Conservation (phyloP, 2,113 vertebrate species). For the Nyctereutes procyonoides region DNA sequence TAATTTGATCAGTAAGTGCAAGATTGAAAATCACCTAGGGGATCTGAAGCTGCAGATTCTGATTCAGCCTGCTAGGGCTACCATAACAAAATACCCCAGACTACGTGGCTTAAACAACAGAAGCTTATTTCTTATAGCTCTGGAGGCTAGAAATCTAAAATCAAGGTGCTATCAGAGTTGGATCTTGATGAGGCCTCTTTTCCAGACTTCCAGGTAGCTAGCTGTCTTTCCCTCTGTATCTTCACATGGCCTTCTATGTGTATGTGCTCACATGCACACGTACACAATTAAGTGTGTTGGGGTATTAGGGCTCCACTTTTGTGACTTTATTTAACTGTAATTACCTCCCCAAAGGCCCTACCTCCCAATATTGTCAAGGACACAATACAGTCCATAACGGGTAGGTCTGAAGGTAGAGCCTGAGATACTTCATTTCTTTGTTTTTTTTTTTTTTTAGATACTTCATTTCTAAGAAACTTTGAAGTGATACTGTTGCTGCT, state of each 20-base stretch:
- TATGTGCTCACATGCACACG: neutral
- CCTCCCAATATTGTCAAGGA: neutral
- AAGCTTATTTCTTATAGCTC: neutral
- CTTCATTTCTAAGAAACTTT: neutral
- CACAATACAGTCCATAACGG: neutral
- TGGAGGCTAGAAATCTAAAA: neutral
- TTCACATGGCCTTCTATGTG: neutral
- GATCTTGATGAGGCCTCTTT: neutral
- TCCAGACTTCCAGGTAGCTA: neutral
- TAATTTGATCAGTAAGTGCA: neutral
- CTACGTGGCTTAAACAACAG: neutral
- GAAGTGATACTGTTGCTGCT: neutral
- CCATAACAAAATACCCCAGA: neutral
- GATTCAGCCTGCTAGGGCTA: neutral
- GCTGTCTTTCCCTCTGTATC: neutral
- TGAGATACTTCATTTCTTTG: neutral
- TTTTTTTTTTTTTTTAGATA: no score
- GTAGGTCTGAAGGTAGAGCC: neutral
- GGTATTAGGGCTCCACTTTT: neutral
- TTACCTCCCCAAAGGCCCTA: neutral
- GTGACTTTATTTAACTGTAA: neutral
- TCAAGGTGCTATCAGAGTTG: neutral
- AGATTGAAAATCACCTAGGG: neutral
- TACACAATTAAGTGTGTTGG: neutral
- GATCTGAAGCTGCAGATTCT: neutral